Percentiles rank a stretch among this genome's conserved stretches.
phyloP scores from a whole-genome alignment of 2,888 invertebrate genomes.

The Cephus pulcher region DNA sequence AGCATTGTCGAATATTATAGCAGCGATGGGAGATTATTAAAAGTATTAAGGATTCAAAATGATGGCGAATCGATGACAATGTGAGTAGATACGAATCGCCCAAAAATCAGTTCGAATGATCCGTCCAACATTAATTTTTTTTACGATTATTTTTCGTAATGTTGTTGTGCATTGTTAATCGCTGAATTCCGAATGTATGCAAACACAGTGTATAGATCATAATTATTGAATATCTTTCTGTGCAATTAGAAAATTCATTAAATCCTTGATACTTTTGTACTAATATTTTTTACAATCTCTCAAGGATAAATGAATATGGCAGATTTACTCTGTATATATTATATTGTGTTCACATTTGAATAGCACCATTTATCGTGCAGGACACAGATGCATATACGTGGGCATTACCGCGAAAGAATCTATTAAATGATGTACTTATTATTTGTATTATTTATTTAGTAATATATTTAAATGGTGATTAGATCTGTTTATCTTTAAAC shows the following conservation, averaged over 20 bases:
- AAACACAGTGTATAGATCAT: neutral
- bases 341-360: neutral
- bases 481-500: neutral
- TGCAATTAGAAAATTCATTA: neutral
- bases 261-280: neutral
- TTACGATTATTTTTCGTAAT: neutral
- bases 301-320: neutral
- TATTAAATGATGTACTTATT: neutral
- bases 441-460: neutral
- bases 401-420: neutral
- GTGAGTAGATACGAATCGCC: conserved; percentile 22
- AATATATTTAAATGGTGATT: neutral
- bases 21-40: conserved; percentile 81
- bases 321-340: neutral
- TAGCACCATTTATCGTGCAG: neutral
- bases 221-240: neutral
- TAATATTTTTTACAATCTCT: neutral
- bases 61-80: neutral
- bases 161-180: neutral
- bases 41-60: conserved; percentile 5
- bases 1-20: conserved; percentile 87
- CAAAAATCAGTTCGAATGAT: conserved; percentile 38
- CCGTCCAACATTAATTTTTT: conserved; percentile 38
- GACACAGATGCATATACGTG: neutral
- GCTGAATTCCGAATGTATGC: neutral